Base-by-base conservation (phyloP, 2,113 vertebrate species). In the Laticauda colubrina region DNA sequence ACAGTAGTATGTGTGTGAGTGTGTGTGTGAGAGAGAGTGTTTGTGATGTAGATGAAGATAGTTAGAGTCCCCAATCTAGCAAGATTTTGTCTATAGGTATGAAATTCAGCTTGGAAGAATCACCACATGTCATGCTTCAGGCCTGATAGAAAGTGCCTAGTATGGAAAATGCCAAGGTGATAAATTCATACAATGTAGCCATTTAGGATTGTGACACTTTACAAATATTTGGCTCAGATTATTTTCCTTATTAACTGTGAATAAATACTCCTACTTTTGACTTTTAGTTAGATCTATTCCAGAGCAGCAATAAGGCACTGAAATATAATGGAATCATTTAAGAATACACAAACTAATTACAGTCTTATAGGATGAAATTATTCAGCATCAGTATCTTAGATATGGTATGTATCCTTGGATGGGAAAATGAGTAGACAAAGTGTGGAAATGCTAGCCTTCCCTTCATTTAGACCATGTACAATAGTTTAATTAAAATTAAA, bases 401-500 rank as follows among this genome's bases (percentile, higher is more conserved):
- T 92, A 18, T 89, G 85, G 86, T 94, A 69, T 95, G 96, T 97
- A 92, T 93, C 92, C 94, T 88, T 86, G 91, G 7, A 21, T 43
- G 18, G 90, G 93, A 96, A 54, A 75, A 91, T 87, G 54, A 21
- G 85, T 57, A 87, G 92, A 86, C 39, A 95, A 95, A 93, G 95
- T 97, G 86, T 86, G 91, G 90, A 92, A 95, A 95, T 93, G 90
- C 88, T 48, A 75, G 86, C 57, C 64, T 95, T 96, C 95, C 95
- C 96, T 95, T 95, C 95, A 95, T 93, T 96, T 93, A 48, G 91
- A 51, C 64, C 51, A 57, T 48, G 61, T 93, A 2, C 64, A 96
- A 95, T 88, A 92, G 94, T 93, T 95, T 97, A 95, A 96, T 95
- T 96, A 88, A 96, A 97, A 91, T 91, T 96, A 96, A 96, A 96